Percentiles rank a stretch among this genome's conserved stretches.
phyloP scores from a whole-genome alignment of 1,140 invertebrate species.

The Saccostrea glomerata region DNA sequence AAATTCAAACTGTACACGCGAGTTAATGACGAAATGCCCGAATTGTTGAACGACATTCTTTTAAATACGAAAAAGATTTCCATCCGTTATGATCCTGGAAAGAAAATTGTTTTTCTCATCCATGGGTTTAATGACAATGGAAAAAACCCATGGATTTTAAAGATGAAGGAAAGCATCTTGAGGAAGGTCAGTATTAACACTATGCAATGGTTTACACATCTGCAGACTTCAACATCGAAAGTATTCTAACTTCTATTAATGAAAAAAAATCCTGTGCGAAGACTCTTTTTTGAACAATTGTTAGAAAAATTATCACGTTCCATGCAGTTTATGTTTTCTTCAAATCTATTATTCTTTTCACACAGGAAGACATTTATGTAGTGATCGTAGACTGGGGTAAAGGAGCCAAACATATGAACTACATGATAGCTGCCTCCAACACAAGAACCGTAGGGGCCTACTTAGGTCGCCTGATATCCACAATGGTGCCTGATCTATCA shows the following conservation, averaged over 20 bases:
- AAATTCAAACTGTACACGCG: slow-evolving; percentile 11
- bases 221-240: too few species aligned
- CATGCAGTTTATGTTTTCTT: too few species aligned
- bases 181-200: slow-evolving; percentile 52
- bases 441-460: slow-evolving; percentile 94
- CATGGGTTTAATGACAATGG: slow-evolving; percentile 62
- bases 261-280: too few species aligned
- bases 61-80: background rate
- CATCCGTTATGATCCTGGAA: slow-evolving; percentile 37
- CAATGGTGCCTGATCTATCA: slow-evolving; percentile 79
- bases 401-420: slow-evolving; percentile 87
- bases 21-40: background rate
- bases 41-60: background rate
- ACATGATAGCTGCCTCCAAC: slow-evolving; percentile 94
- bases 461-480: slow-evolving; percentile 83
- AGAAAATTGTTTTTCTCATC: slow-evolving; percentile 61
- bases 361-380: slow-evolving; percentile 83
- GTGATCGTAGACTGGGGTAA: slow-evolving; percentile 96
- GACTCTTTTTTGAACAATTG: too few species aligned
- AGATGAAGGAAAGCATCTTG: slow-evolving; percentile 57
- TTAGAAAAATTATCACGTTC: too few species aligned
- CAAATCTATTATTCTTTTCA: background rate
- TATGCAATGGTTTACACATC: background rate
- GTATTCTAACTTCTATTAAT: too few species aligned
- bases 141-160: slow-evolving; percentile 44